Base-by-base conservation (phyloP, 2,888 invertebrate genomes). In the Lissonota sp. region DNA sequence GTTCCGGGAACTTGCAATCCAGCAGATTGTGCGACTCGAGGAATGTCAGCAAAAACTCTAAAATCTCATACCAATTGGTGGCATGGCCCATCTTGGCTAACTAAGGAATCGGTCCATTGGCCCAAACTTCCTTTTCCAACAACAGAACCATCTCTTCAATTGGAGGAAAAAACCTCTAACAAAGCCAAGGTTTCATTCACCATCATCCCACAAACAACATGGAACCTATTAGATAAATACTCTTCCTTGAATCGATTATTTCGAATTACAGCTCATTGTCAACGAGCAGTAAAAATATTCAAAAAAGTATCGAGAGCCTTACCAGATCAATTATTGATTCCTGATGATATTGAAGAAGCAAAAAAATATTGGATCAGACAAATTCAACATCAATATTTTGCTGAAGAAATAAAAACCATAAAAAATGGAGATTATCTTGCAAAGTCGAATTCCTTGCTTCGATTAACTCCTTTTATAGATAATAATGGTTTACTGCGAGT, bases 391-490 rank as follows among this genome's bases (percentile, higher is more conserved):
- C 55, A 46, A n/a, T 53, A 39, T 69, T 82, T 80, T 46, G 7
- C 12, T 2, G 42, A 39, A 8, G 78, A 67, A 7, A 37, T 80
- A 4, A 77, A 12, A 73, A 79, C 0, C 55, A 74, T 10, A 8
- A 42, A 26, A 53, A 37, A 0, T 55, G 26, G n/a, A 1, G 39
- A 62, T 7, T 4, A 8, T 10, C 49, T 79, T 10, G 64, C 76
- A 16, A 0, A 3, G 6, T 10, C 44, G 10, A 46, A 77, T 42
- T 39, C 60, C 0, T 26, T 84, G 1, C 42, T 8, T 10, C 26
- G 49, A 7, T 57, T 82, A 37, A 76, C 67, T 0, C 64, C 78
- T 4, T 82, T 76, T 40, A 10, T 70, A 6, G 80, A 84, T 57
- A n/a, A n/a, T 0, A 8, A 63, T 3, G 80, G 81, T 4, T 16